These are phyloP conservation scores for Pachyrhynchus sulphureomaculatus DNA, from an alignment of 1,140 invertebrate genomes.

Conservation along the genomic window DNA sequence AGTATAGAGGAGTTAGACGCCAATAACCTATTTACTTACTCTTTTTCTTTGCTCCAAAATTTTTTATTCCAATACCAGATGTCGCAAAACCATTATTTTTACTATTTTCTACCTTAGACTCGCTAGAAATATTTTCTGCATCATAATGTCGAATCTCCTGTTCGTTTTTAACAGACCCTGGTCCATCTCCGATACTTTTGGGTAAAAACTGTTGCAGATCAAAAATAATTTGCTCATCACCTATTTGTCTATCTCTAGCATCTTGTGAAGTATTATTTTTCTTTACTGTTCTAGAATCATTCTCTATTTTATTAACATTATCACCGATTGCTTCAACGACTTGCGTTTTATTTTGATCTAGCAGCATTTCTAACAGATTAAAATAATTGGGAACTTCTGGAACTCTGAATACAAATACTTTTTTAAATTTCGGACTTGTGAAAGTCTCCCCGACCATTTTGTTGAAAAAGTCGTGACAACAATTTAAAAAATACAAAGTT, in stretches of 20 bases:
- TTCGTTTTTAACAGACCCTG: too few species aligned
- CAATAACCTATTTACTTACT: too few species aligned
- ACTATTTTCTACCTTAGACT: too few species aligned
- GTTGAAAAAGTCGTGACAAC: slow-evolving; percentile 13
- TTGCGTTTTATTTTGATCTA: neutral
- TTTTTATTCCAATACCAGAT: too few species aligned
- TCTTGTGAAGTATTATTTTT: neutral
- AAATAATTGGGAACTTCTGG: slow-evolving; percentile 19
- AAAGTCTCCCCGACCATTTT: neutral
- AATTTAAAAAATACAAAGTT: slow-evolving; percentile 5
- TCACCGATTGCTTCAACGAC: neutral
- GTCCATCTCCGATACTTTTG: neutral
- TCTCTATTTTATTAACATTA: neutral
- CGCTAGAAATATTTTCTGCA: too few species aligned
- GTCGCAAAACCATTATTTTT: too few species aligned
- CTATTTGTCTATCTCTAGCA: neutral
- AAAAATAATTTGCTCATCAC: neutral
- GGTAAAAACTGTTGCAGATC: slow-evolving; percentile 3
- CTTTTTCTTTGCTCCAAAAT: too few species aligned
- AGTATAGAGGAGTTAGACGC: too few species aligned
- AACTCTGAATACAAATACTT: neutral
- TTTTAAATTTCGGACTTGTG: neutral
- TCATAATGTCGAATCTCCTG: too few species aligned
- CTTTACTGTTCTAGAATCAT: neutral
- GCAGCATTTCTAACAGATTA: slow-evolving; percentile 1